Evolutionary conservation across 64 coral and sea anemone genomes (phyloP), one percentile per base, ranked within the genome.

Genomic region (Pocillopora damicornis): DNA sequence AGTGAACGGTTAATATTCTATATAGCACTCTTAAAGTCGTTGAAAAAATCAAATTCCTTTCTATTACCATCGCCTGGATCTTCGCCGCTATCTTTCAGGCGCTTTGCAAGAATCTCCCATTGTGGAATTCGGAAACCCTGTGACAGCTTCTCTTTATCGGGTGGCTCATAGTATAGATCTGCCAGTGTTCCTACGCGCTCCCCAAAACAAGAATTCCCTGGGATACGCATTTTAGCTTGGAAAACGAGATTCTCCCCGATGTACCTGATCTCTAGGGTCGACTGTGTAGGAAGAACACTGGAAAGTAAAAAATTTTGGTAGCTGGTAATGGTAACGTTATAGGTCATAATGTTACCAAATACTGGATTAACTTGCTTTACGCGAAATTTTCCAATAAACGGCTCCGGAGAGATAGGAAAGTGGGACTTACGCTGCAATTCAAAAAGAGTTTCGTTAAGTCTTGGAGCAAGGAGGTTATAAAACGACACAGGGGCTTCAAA

Each of bases 381-480:
- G 13, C 61, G 59, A n/a, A 76, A 91, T 38, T 69, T 84, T 37
- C 89, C 89, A 18, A 86, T 18, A 23, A 77, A 91, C 0, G 89
- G 89, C 17, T 75, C 57, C 0, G 89, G 42, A 34, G 66, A 35
- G 2, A 91, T 78, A 25, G 89, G 89, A 61, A 91, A 91, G 34
- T 26, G 14, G 20, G 35, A 23, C 2, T 30, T 18, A 4, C 83
- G 65, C 42, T 76, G 78, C 23, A 91, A 63, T 38, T 91, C 90
- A 61, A 78, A 91, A 2, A 91, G 84, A 9, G 90, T 91, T 63
- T 91, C 42, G 75, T 91, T 91, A 9, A 91, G 38, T 36, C 64
- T n/a, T 20, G 74, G 82, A 68, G 78, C 26, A 35, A 86, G 34
- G 64, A 38, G 63, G 2, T 58, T 26, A 15, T 90, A 80, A 13